Percentiles rank a stretch among this genome's conserved stretches.
Evolutionary conservation across 2,888 invertebrate species (phyloP).

Genomic region (Protophormia terraenovae): DNA sequence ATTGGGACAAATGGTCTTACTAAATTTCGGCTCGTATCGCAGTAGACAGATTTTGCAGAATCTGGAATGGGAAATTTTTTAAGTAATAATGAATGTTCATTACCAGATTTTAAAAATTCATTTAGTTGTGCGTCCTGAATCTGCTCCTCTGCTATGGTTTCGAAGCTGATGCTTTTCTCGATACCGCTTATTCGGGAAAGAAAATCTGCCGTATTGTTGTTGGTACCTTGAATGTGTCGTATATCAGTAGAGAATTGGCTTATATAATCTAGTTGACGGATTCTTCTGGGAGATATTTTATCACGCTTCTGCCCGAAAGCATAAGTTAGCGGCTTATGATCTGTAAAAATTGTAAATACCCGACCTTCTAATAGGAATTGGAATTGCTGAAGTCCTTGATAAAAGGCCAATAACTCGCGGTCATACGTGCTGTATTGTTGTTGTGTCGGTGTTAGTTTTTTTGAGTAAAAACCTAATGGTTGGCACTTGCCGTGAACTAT

Average conservation of each 20-base stretch:
- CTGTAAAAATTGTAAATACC: constrained; percentile 76
- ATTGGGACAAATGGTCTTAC: constrained; percentile 54
- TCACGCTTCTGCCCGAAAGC: constrained; percentile 55
- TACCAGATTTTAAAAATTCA: background rate
- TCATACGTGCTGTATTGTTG: constrained; percentile 16
- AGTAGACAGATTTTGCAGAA: constrained; percentile 32
- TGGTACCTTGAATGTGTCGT: constrained; percentile 27
- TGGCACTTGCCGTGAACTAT: constrained; percentile 41
- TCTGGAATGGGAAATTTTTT: constrained; percentile 39
- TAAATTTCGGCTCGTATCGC: constrained; percentile 36
- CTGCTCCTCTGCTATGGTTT: constrained; percentile 49
- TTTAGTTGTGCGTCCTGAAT: constrained; percentile 21
- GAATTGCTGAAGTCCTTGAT: constrained; percentile 48
- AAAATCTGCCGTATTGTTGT: constrained; percentile 62
- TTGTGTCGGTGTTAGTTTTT: background rate
- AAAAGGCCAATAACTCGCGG: constrained; percentile 47
- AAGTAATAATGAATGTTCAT: constrained; percentile 34
- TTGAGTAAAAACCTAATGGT: constrained; percentile 34
- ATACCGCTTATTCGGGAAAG: constrained; percentile 48
- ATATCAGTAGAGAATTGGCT: constrained; percentile 63
- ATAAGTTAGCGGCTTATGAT: constrained; percentile 68
- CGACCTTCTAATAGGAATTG: constrained; percentile 48
- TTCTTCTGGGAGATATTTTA: constrained; percentile 51
- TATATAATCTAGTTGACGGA: background rate
- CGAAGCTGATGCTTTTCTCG: constrained; percentile 32